A percentile compares a stretch with the other conserved stretches of the same genome.
These are phyloP conservation scores for Actinostola sp. DNA, from an alignment of 92 coral and sea anemone genomes.

Conservation along the genomic window DNA sequence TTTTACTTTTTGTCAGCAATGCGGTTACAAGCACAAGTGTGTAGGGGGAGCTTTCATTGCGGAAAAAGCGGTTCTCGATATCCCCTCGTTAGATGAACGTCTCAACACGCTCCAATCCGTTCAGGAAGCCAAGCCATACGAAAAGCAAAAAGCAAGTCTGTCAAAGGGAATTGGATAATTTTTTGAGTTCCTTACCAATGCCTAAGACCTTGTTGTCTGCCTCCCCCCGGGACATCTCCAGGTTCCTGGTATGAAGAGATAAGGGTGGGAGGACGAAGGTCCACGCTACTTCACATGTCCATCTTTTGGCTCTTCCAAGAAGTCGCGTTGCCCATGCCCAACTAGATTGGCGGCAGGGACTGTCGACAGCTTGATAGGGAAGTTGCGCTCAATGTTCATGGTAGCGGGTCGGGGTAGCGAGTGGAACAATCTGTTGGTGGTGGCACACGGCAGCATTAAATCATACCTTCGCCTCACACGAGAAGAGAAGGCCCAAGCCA, in stretches of 20 bases:
- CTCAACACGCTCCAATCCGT: background rate
- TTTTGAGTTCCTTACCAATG: constrained; percentile 19
- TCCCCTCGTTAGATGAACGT: constrained; percentile 1
- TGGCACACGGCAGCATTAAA: constrained; percentile 16
- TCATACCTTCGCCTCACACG: too few relatives aligned
- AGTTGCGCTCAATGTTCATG: background rate
- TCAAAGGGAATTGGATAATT: constrained; percentile 28
- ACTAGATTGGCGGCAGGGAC: constrained; percentile 59
- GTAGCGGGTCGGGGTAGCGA: constrained; percentile 25
- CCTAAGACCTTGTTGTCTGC: constrained; percentile 41
- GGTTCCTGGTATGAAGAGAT: constrained; percentile 49
- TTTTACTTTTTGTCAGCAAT: too few relatives aligned
- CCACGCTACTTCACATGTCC: constrained; percentile 9
- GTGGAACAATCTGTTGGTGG: constrained; percentile 2
- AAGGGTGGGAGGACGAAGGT: constrained; percentile 25
- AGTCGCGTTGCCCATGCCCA: constrained; percentile 1
- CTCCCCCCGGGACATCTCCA: constrained; percentile 14
- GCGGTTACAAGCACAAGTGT: too few relatives aligned
- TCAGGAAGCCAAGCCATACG: constrained; percentile 19
- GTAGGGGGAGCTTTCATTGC: too few relatives aligned
- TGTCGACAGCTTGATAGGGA: constrained; percentile 26
- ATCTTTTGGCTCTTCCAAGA: constrained; percentile 1
- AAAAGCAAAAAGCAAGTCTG: constrained; percentile 27
- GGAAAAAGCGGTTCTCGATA: background rate
- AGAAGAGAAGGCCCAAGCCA: too few relatives aligned